phyloP scores from a whole-genome alignment of 2,113 vertebrate genomes.

The Vulpes ferrilata region DNA sequence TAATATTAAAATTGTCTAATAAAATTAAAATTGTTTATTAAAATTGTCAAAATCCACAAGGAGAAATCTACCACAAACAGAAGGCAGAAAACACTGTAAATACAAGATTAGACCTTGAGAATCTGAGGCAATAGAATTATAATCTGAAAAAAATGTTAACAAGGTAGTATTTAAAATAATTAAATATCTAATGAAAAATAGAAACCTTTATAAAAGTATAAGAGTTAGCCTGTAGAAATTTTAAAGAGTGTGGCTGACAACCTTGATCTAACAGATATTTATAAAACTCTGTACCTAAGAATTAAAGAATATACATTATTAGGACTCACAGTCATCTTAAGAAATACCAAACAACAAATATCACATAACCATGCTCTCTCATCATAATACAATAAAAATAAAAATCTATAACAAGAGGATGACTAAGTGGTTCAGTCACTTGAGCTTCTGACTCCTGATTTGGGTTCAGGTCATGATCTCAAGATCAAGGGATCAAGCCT shows the following conservation, averaged over 20 bases:
- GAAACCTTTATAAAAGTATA: background rate
- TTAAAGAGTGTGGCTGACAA: background rate
- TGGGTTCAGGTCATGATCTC: background rate
- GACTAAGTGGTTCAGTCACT: background rate
- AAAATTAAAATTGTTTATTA: background rate
- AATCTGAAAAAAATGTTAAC: background rate
- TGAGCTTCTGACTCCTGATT: background rate
- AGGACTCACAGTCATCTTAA: background rate
- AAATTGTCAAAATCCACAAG: constrained; percentile 39
- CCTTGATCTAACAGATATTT: background rate
- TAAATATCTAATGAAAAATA: constrained; percentile 12
- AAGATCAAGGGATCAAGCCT: background rate
- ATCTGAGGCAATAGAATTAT: background rate
- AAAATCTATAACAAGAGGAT: background rate
- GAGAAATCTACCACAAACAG: background rate
- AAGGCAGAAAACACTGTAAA: background rate
- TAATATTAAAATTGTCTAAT: background rate
- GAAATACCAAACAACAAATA: background rate
- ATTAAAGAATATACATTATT: background rate
- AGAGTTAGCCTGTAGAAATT: background rate
- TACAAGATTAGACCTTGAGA: background rate
- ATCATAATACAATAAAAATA: background rate
- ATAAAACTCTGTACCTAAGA: background rate
- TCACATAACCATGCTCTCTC: background rate
- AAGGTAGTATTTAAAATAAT: background rate